Percentiles rank a stretch among this genome's conserved stretches.
phyloP scores from a whole-genome alignment of 1,140 invertebrate genomes.

The Microplitis demolitor region DNA sequence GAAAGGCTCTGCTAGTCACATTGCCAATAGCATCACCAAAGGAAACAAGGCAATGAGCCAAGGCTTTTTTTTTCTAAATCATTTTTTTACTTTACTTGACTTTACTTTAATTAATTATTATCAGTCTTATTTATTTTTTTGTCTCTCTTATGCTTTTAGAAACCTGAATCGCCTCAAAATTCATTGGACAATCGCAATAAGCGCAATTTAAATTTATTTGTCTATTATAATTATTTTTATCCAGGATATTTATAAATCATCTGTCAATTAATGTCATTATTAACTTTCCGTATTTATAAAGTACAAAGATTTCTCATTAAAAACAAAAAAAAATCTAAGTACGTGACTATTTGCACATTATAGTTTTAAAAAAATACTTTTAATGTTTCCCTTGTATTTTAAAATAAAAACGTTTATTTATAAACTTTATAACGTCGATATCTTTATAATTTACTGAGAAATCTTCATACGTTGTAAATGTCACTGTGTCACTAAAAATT shows the following conservation, averaged over 20 bases:
- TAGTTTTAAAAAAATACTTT: too few species aligned
- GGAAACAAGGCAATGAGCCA: slow-evolving; percentile 33
- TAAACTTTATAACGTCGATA: too few species aligned
- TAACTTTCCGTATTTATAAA: too few species aligned
- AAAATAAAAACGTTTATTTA: too few species aligned
- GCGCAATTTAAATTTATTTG: neutral
- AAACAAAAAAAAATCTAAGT: too few species aligned
- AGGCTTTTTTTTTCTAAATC: neutral
- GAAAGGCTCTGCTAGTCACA: slow-evolving; percentile 56
- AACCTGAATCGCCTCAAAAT: neutral
- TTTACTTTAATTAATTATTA: neutral
- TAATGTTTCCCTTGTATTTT: too few species aligned
- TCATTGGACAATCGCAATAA: neutral
- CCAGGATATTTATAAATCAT: neutral
- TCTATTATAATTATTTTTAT: neutral
- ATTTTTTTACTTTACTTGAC: neutral
- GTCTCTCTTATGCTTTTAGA: neutral
- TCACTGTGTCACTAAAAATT: neutral
- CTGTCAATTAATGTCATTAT: too few species aligned
- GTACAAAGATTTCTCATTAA: too few species aligned
- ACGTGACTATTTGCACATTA: too few species aligned
- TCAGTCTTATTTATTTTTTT: neutral
- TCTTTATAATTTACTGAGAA: too few species aligned
- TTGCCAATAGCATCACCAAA: slow-evolving; percentile 46
- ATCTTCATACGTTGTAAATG: neutral